phyloP scores from a whole-genome alignment of 2,797 vertebrate genomes.

The Protonibea diacanthus region DNA sequence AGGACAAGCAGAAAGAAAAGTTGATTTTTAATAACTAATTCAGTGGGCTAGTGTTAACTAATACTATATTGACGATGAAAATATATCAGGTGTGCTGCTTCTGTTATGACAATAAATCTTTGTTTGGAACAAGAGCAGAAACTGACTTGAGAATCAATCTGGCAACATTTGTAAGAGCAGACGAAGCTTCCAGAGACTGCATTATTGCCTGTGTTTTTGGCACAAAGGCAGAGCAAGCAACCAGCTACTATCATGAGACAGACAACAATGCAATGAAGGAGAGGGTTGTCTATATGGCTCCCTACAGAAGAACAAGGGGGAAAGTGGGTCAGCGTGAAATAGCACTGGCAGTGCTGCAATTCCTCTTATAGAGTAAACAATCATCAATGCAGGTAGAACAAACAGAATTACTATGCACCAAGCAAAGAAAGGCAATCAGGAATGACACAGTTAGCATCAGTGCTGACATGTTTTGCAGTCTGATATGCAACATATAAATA shows the following conservation, averaged over 20 bases:
- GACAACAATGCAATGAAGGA: constrained; percentile 36
- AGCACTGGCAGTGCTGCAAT: constrained; percentile 19
- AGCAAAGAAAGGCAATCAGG: neutral
- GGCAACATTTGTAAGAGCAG: constrained; percentile 16
- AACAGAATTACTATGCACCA: neutral
- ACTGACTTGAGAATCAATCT: constrained; percentile 37
- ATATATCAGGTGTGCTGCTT: neutral
- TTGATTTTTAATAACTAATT: neutral
- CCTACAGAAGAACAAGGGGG: constrained; percentile 22
- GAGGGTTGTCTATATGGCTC: constrained; percentile 30
- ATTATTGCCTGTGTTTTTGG: constrained; percentile 20
- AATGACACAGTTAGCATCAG: neutral
- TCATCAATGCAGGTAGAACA: constrained; percentile 13
- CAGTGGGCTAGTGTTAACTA: neutral
- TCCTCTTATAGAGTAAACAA: constrained; percentile 29
- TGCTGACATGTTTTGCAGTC: neutral
- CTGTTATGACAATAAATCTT: neutral
- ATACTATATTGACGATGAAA: neutral
- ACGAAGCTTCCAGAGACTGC: constrained; percentile 14
- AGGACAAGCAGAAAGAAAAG: neutral
- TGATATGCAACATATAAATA: neutral
- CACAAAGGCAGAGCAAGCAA: constrained; percentile 18
- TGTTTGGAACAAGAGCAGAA: constrained; percentile 28
- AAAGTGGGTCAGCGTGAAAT: constrained; percentile 54
- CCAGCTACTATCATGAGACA: constrained; percentile 32